Evolutionary conservation across 2,113 vertebrate genomes (phyloP).

Genomic region (Chaetorhynchus papuensis): DNA sequence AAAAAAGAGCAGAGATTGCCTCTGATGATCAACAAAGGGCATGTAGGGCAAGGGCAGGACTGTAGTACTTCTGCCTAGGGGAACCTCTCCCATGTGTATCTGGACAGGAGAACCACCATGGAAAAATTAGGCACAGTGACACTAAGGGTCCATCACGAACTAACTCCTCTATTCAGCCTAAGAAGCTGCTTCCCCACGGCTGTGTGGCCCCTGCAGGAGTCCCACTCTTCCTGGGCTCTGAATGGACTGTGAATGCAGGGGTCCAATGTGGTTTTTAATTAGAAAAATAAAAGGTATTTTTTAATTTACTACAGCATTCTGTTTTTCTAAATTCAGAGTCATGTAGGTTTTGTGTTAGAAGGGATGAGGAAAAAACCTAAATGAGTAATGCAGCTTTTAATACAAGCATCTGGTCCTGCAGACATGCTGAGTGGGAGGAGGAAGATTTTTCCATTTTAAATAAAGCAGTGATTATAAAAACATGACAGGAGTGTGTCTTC

Average conservation of each 20-base stretch:
- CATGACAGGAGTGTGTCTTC: neutral
- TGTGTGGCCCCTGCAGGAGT: neutral
- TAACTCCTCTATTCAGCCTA: neutral
- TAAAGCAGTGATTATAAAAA: slow-evolving; percentile 38
- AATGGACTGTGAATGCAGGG: neutral
- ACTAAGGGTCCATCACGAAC: neutral
- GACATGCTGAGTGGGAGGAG: neutral
- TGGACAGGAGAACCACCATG: neutral
- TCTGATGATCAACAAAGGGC: neutral
- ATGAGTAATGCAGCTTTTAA: neutral
- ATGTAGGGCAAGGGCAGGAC: neutral
- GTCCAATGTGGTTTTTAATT: neutral
- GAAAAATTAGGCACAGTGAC: neutral
- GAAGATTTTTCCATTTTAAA: slow-evolving; percentile 25
- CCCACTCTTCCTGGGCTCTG: neutral
- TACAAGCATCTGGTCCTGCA: neutral
- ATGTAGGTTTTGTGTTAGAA: neutral
- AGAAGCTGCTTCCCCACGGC: neutral
- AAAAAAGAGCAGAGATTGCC: neutral
- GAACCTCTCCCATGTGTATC: neutral
- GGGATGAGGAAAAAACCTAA: neutral
- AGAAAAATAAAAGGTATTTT: neutral
- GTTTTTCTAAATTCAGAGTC: neutral
- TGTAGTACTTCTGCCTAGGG: neutral
- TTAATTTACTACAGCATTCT: neutral